phyloP scores from a whole-genome alignment of 2,113 vertebrate species.

The Eulacestoma nigropectus region DNA sequence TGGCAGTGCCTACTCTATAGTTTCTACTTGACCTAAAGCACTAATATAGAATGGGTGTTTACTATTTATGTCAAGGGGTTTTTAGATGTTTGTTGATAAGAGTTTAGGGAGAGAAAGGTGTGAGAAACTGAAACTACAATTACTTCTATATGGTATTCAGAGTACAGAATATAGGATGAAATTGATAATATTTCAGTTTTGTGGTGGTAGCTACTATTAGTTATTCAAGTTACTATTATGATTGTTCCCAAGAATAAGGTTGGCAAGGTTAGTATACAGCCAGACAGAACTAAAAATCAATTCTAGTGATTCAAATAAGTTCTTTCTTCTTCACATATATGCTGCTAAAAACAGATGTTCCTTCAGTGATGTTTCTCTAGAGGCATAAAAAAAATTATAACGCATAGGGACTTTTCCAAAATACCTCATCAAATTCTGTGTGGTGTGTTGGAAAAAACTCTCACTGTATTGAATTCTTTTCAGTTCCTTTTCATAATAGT shows the following conservation, averaged over 20 bases:
- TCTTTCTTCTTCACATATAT: neutral
- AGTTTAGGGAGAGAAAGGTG: neutral
- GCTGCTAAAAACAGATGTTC: neutral
- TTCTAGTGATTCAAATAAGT: neutral
- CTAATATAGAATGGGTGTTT: neutral
- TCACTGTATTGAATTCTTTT: neutral
- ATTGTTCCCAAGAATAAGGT: neutral
- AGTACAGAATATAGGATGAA: neutral
- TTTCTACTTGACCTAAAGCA: neutral
- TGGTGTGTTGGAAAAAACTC: neutral
- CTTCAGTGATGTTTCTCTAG: neutral
- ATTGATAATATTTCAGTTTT: neutral
- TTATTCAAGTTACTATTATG: neutral
- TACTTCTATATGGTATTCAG: neutral
- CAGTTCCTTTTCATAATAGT: neutral
- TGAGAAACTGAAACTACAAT: neutral
- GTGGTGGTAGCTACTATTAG: neutral
- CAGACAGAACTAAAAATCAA: neutral
- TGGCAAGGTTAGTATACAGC: neutral
- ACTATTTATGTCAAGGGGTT: fast-evolving
- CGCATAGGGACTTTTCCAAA: fast-evolving
- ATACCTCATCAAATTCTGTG: neutral
- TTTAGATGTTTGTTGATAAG: neutral
- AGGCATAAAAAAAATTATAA: neutral
- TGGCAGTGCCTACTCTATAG: neutral